Base-by-base conservation (phyloP, 2,888 invertebrate genomes). In the Bembecia ichneumoniformis region DNA sequence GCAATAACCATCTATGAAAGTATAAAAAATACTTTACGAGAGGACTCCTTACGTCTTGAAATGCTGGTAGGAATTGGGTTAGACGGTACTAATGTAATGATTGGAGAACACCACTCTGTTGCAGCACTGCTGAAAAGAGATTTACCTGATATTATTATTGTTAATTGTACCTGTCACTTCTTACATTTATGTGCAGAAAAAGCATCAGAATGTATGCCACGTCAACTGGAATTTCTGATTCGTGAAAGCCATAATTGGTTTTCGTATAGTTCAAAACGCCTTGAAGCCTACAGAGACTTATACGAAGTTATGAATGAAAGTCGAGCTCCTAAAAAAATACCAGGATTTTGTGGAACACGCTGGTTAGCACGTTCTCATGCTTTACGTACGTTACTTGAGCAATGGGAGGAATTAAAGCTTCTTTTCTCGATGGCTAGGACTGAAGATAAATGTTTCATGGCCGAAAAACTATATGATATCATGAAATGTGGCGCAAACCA, bases 381-480 rank as follows among this genome's bases (percentile, higher is more conserved):
- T 53, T 47, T 62, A 43, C 47, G 34, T 11, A 55, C 60, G 34
- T 62, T 66, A 43, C 53, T 59, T 10, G 57, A 66, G 2, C 66
- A 67, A 48, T 66, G 63, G 68, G 63, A 68, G 10, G 56, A 58
- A 45, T 54, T 68, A 17, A 51, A 64, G 52, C 49, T 65, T 16
- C 59, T 62, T 35, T 68, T 65, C 48, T 57, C 51, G 16, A 35
- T 62, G 47, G 55, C 56, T 9, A 60, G 55, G 51, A 47, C 55
- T 17, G 52, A 59, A 43, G 59, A 63, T 10, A 56, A 58, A 53
- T 63, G 59, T 54, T 58, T 54, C 47, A 59, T 55, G 55, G 61
- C 60, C 3, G 52, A 58, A 52, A 56, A 62, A 46, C 52, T 63
- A 47, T 47, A 59, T 55, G 58, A 54, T 49, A 58, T 56, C 17